Evolutionary conservation across 2,888 invertebrate species (phyloP).

Genomic region (Colostygia pectinataria): DNA sequence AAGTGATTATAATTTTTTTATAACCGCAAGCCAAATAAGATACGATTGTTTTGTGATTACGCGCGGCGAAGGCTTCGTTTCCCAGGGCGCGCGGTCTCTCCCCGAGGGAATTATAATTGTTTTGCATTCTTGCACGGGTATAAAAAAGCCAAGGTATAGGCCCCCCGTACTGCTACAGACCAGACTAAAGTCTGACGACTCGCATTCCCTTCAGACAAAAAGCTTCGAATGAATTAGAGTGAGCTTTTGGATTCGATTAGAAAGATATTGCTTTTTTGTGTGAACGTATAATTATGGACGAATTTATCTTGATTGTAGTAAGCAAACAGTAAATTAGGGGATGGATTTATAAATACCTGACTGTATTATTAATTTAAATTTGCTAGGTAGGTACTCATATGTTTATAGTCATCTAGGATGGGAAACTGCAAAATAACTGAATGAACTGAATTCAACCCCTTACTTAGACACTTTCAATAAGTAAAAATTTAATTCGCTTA

Average conservation of each 20-base stretch:
- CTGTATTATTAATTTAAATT: background rate
- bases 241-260: constrained; percentile 51
- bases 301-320: constrained; percentile 30
- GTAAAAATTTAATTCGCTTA: background rate
- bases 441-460: no score
- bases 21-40: constrained; percentile 70
- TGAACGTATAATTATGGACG: constrained; percentile 33
- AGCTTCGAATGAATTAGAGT: constrained; percentile 71
- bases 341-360: background rate
- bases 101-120: constrained; percentile 80
- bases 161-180: constrained; percentile 73
- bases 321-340: constrained; percentile 14
- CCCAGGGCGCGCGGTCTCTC: constrained; percentile 67
- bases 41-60: constrained; percentile 67
- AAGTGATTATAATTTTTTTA: constrained; percentile 55
- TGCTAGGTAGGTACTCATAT: background rate
- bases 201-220: constrained; percentile 78
- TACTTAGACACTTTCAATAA: no score
- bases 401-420: no score
- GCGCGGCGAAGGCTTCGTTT: constrained; percentile 53
- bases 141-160: constrained; percentile 72
- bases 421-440: no score
- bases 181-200: constrained; percentile 80
- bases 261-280: constrained; percentile 36
- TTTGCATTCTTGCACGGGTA: constrained; percentile 82